Percentiles rank a stretch among this genome's conserved stretches.
These are phyloP conservation scores for Eupithecia subfuscata DNA, from an alignment of 2,888 invertebrate genomes.

Conservation along the genomic window DNA sequence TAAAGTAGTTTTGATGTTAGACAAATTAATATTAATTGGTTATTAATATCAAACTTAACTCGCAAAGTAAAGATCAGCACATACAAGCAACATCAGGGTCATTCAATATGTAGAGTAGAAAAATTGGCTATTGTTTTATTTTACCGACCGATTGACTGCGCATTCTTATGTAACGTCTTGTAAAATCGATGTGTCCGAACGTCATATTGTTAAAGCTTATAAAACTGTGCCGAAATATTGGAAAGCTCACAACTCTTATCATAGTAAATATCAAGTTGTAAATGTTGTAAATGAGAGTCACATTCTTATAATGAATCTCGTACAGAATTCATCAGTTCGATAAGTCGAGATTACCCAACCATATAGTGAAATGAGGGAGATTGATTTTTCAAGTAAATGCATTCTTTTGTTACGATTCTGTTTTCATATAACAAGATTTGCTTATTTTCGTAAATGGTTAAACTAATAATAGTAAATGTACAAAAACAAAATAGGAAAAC, in stretches of 20 bases:
- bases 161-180: not conserved
- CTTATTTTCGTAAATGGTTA: not conserved
- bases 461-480: not conserved
- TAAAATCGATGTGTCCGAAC: not conserved
- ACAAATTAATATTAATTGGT: constrained; percentile 12
- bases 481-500: not conserved
- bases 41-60: constrained; percentile 25
- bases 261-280: not conserved
- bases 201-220: not conserved
- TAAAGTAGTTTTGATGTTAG: constrained; percentile 15
- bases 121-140: no score
- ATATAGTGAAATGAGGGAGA: not conserved
- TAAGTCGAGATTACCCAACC: not conserved
- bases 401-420: not conserved
- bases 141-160: no score
- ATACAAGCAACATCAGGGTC: not conserved
- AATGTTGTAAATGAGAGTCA: no score
- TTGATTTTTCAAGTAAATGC: not conserved
- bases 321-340: not conserved
- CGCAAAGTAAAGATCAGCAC: not conserved
- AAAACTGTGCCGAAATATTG: no score
- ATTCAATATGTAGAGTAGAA: not conserved
- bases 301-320: not conserved
- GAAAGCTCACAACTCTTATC: no score
- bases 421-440: not conserved